Evolutionary conservation across 2,888 invertebrate genomes (phyloP), one percentile per base, ranked within the genome.

Genomic region (Lasioglossum villosulum): DNA sequence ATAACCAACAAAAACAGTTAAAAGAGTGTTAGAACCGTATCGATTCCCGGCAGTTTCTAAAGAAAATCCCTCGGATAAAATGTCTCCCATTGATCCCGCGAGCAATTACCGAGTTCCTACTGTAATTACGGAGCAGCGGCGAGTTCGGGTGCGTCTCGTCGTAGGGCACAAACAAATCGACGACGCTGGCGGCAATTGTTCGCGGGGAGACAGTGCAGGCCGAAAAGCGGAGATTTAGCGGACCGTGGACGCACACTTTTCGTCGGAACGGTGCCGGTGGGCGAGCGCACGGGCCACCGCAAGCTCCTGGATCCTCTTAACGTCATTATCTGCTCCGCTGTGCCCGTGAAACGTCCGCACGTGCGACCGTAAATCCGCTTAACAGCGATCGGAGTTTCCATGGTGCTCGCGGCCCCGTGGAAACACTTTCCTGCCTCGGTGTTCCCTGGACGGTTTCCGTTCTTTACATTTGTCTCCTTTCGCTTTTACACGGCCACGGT

Each of bases 351-450:
- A 88, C 82, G 86, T 84, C 84, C 86, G 84, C 85, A 83, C 90
- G 89, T 86, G 84, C 84, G 77, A 72, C 68, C 85, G 84, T 87
- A 91, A 91, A 91, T 91, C 91, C 90, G 88, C 84, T 91, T 91
- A 91, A 91, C 85, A 74, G 75, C 86, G 88, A 90, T 90, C 83
- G 81, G 66, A 75, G 82, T 82, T 79, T 87, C 84, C 75, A 75
- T 80, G 84, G 79, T 84, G 77, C 74, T 27, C 82, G 34, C 82
- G 63, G 63, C 63, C 16, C 45, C 71, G 73, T 75, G 73, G 72
- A 88, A 89, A 89, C 90, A 90, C 81, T 90, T 84, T 87, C 84
- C 52, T 63, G 30, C 30, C 30, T 63, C 52, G 37, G 37, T 52
- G 48, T 23, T 27, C 14, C 27, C 23, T 27, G 76, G 23, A 72